Conservation (phyloP, 53 echinoderm and acorn worm genomes). For the Astropecten irregularis region DNA sequence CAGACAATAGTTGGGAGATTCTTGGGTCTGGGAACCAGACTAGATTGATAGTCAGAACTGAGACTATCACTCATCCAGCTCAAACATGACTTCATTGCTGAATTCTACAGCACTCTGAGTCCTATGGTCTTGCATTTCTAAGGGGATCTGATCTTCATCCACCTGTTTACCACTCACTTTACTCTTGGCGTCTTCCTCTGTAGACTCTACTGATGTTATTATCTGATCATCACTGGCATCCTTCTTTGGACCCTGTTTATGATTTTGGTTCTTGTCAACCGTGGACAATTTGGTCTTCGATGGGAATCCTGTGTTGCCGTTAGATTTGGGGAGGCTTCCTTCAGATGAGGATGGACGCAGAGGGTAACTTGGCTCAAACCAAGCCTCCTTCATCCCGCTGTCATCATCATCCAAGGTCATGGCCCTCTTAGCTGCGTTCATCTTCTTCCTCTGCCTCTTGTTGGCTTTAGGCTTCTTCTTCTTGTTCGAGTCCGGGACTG, state of each 20-base stretch:
- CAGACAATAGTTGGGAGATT: too few relatives aligned
- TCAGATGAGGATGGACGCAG: slow-evolving; percentile 40
- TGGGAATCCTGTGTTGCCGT: background rate
- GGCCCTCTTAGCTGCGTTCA: slow-evolving; percentile 25
- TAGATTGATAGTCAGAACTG: too few relatives aligned
- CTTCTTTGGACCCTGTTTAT: background rate
- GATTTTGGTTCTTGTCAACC: background rate
- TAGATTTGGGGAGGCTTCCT: slow-evolving; percentile 1
- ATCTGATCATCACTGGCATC: background rate
- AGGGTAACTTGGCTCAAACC: slow-evolving; percentile 28
- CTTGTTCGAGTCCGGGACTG: slow-evolving; percentile 13
- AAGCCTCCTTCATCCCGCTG: slow-evolving; percentile 18
- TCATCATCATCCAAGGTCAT: slow-evolving; percentile 34
- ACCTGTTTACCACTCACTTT: background rate
- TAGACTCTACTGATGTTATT: background rate
- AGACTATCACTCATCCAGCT: slow-evolving; percentile 77
- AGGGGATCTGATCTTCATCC: slow-evolving; percentile 59
- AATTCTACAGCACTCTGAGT: slow-evolving; percentile 87
- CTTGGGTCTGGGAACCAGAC: too few relatives aligned
- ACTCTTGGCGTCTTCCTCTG: background rate
- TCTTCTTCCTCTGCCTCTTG: slow-evolving; percentile 66
- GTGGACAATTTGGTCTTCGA: background rate
- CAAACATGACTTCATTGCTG: slow-evolving; percentile 88
- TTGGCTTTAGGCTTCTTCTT: slow-evolving; percentile 82
- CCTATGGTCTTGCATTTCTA: slow-evolving; percentile 80